Conservation (phyloP, 2,888 invertebrate species). For the Helicoverpa assulta region DNA sequence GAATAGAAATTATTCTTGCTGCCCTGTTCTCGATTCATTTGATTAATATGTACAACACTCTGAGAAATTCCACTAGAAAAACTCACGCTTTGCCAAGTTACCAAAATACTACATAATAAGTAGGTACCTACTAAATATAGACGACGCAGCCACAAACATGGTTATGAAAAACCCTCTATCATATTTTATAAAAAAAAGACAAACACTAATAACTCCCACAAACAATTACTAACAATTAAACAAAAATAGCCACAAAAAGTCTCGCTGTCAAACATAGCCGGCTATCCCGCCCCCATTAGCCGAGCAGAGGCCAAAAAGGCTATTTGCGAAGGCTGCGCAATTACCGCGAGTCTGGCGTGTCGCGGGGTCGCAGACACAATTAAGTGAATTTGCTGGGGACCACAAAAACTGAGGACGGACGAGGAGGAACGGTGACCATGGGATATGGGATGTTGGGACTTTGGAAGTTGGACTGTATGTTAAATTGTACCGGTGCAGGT, state of each 20-base stretch:
- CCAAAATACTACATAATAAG: too few species aligned
- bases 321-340: slow-evolving; percentile 69
- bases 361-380: slow-evolving; percentile 84
- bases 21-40: too few species aligned
- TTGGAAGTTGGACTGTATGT: not conserved
- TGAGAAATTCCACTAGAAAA: too few species aligned
- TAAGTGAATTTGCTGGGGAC: slow-evolving; percentile 83
- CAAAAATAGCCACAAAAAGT: slow-evolving; percentile 26
- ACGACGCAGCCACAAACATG: too few species aligned
- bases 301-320: slow-evolving; percentile 61
- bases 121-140: too few species aligned
- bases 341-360: slow-evolving; percentile 78
- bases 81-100: too few species aligned
- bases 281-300: slow-evolving; percentile 62
- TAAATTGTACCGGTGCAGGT: too few species aligned
- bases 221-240: slow-evolving; percentile 45
- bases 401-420: slow-evolving; percentile 78
- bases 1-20: too few species aligned
- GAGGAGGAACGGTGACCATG: slow-evolving; percentile 67
- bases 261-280: slow-evolving; percentile 22
- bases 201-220: slow-evolving; percentile 7
- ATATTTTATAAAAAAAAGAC: not conserved
- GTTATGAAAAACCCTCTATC: not conserved
- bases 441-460: not conserved
- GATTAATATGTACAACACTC: too few species aligned